These are phyloP conservation scores for Potorous gilbertii DNA, from an alignment of 2,797 vertebrate genomes.

Conservation along the genomic window DNA sequence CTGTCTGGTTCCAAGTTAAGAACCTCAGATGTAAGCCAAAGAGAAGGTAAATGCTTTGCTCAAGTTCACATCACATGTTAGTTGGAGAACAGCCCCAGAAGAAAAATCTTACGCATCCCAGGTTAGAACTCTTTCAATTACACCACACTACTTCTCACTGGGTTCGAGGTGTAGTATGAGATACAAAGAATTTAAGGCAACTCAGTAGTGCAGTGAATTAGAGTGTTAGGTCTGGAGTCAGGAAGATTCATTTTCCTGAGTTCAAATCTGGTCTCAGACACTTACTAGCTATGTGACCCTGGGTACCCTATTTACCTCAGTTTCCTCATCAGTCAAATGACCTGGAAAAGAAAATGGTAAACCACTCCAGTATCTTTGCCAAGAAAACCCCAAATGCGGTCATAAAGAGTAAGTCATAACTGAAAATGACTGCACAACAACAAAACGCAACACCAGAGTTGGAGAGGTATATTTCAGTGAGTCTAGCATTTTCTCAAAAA, in stretches of 20 bases:
- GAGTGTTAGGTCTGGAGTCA: background rate
- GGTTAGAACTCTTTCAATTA: background rate
- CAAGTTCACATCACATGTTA: background rate
- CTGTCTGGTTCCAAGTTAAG: too few species aligned
- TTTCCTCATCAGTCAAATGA: too few species aligned
- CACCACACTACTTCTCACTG: background rate
- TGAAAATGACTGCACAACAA: background rate
- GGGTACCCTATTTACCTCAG: too few species aligned
- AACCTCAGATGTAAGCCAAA: background rate
- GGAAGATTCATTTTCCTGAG: background rate
- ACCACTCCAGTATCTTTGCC: too few species aligned
- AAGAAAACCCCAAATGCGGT: too few species aligned
- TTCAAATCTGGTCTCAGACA: background rate
- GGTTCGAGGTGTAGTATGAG: background rate
- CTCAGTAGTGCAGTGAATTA: background rate
- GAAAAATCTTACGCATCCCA: background rate
- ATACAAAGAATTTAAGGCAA: background rate
- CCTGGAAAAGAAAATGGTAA: too few species aligned
- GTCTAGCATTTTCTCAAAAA: background rate
- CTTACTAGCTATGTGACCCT: too few species aligned
- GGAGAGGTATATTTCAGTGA: background rate
- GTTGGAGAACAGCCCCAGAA: background rate
- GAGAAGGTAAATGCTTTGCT: background rate
- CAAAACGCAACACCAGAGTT: background rate
- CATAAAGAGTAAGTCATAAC: too few species aligned